Percentiles rank a stretch among this genome's conserved stretches.
Conservation (phyloP, 2,888 invertebrate genomes). For the Drosophila siamana region DNA sequence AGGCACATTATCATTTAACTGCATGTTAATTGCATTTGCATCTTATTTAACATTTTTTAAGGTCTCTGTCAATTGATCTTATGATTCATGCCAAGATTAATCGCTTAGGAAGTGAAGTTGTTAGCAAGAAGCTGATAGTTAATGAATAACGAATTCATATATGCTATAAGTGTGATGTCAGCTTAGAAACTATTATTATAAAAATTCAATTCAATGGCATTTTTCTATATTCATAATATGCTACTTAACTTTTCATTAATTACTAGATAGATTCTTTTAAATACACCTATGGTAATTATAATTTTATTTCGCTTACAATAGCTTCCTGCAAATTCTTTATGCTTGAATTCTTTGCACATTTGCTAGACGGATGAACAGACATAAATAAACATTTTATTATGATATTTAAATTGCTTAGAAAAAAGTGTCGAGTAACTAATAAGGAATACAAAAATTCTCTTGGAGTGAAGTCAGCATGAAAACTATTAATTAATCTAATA, state of each 20-base stretch:
- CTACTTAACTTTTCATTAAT: neutral
- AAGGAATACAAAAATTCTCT: neutral
- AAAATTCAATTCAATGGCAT: neutral
- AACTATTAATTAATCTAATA: neutral
- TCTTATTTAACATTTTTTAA: constrained; percentile 10
- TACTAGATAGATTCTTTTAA: neutral
- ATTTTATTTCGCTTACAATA: neutral
- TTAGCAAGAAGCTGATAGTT: neutral
- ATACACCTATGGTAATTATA: neutral
- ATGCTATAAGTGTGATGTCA: constrained; percentile 6
- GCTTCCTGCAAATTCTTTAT: neutral
- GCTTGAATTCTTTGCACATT: neutral
- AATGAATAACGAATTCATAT: constrained; percentile 9
- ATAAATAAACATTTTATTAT: too few relatives aligned
- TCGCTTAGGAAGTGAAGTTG: constrained; percentile 6
- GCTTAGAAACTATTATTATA: constrained; percentile 4
- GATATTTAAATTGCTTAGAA: neutral
- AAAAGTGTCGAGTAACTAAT: neutral
- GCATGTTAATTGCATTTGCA: constrained; percentile 26
- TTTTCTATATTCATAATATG: neutral
- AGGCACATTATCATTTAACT: constrained; percentile 45
- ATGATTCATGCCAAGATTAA: constrained; percentile 26
- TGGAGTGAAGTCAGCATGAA: constrained; percentile 1
- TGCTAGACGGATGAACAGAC: neutral
- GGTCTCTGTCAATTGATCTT: constrained; percentile 23